Evolutionary conservation across 1,140 invertebrate genomes (phyloP).

Genomic region (Linepithema humile): DNA sequence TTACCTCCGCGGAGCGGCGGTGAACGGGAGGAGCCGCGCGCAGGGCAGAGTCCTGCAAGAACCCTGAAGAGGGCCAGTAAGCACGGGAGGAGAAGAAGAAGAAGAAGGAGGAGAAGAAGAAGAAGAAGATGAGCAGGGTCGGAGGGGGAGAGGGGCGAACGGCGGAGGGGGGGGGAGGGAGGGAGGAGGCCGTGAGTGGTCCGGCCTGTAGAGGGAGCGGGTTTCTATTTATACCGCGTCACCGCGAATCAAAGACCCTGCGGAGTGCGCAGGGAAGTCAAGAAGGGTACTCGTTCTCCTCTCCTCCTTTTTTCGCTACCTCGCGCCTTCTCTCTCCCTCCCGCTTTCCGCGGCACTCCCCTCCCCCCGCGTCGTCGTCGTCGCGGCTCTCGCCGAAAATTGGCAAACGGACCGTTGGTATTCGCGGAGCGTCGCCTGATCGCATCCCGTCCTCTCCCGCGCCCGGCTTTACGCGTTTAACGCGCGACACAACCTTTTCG

Average conservation of each 20-base stretch:
- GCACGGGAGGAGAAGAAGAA: conserved; percentile 57
- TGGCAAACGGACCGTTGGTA: conserved; percentile 50
- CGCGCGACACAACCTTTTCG: conserved; percentile 35
- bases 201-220: conserved; percentile 63
- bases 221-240: conserved; percentile 78
- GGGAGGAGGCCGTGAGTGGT: conserved; percentile 60
- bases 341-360: neutral
- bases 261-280: conserved; percentile 65
- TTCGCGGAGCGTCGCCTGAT: conserved; percentile 21
- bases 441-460: neutral
- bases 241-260: conserved; percentile 74
- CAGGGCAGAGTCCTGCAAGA: conserved; percentile 50
- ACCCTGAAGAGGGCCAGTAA: conserved; percentile 50
- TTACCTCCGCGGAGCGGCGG: conserved; percentile 68
- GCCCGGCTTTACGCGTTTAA: conserved; percentile 18
- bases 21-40: conserved; percentile 39
- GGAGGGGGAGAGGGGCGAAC: conserved; percentile 19
- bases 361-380: too few species aligned
- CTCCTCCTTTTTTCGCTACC: conserved; percentile 26
- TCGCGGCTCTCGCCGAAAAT: conserved; percentile 44
- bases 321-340: neutral
- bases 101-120: conserved; percentile 45
- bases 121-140: conserved; percentile 43
- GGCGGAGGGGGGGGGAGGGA: conserved; percentile 2
- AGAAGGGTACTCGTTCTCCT: conserved; percentile 56